These are phyloP conservation scores for Brassicogethes aeneus DNA, from an alignment of 2,888 invertebrate species.

Conservation along the genomic window DNA sequence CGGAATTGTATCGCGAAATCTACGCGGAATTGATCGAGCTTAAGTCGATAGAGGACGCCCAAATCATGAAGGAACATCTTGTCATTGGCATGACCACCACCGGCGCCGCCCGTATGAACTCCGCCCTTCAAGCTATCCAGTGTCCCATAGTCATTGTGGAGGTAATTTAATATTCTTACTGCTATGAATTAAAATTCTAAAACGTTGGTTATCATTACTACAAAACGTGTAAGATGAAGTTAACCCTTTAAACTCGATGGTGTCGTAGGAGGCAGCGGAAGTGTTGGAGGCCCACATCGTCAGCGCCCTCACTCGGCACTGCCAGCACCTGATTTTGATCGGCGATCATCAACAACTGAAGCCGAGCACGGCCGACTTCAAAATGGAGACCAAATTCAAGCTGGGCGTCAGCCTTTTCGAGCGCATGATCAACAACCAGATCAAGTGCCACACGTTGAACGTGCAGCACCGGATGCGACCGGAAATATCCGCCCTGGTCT, in stretches of 20 bases:
- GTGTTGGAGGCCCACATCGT: slow-evolving; percentile 79
- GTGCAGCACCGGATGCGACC: slow-evolving; percentile 73
- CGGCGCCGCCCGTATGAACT: slow-evolving; percentile 59
- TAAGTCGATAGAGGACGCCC: slow-evolving; percentile 47
- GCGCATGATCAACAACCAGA: slow-evolving; percentile 57
- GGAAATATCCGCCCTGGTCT: slow-evolving; percentile 50
- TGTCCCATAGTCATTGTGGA: slow-evolving; percentile 71
- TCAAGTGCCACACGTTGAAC: slow-evolving; percentile 35
- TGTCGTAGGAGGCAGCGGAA: slow-evolving; percentile 83
- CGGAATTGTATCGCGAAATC: slow-evolving; percentile 18
- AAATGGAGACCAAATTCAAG: slow-evolving; percentile 54
- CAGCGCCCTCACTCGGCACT: slow-evolving; percentile 59
- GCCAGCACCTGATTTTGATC: slow-evolving; percentile 75
- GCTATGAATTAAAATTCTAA: no score
- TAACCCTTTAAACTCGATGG: no score
- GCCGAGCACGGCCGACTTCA: slow-evolving; percentile 62
- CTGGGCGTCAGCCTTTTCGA: slow-evolving; percentile 70
- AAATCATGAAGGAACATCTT: slow-evolving; percentile 44
- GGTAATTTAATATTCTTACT: no score
- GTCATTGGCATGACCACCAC: slow-evolving; percentile 73
- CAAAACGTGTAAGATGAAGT: no score
- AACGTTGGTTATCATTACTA: no score
- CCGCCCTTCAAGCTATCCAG: slow-evolving; percentile 50
- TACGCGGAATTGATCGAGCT: slow-evolving; percentile 41
- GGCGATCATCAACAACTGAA: slow-evolving; percentile 58